Evolutionary conservation across 2,888 invertebrate species (phyloP), one percentile per base, ranked within the genome.

Genomic region (Eupelmus urozonus): DNA sequence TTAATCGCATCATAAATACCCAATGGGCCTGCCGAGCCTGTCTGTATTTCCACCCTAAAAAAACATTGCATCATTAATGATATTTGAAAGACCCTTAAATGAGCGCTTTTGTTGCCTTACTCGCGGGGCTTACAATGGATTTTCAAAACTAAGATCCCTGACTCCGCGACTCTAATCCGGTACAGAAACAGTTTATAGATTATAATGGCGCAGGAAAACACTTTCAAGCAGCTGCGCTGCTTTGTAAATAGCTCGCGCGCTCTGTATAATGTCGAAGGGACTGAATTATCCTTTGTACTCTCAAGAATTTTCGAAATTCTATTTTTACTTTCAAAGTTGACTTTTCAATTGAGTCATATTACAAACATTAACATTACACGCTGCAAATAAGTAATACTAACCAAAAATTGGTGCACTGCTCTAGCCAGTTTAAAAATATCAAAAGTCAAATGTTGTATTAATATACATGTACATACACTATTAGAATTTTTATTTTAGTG

Each of bases 41-140:
- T 51, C 7, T n/a, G 27, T 51, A 49, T 66, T 59, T n/a, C 45
- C 27, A 34, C 69, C 67, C 72, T 79, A 69, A 72, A 76, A 79
- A 72, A 79, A 79, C 79, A 76, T 63, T 79, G 76, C 71, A 79
- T 76, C 76, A 76, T 76, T 79, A 45, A 79, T 76, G 79, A 69
- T 76, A 76, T 79, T 79, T 76, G 76, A 72, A 76, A 72, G 72
- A 57, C 18, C 71, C 62, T 79, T 76, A 76, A 76, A 76, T 69
- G 72, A 71, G 57, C 40, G 76, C 69, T 55, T 69, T 69, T 79
- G 72, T 72, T 72, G 57, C 69, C 49, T 66, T 66, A 49, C 51
- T 16, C 23, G 53, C 27, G 51, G n/a, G 23, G 67, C 69, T 71
- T 75, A 69, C 70, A 60, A 45, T 75, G 70, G 70, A 59, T 75